Conservation (phyloP, 2,113 vertebrate genomes). For the Elephas maximus region DNA sequence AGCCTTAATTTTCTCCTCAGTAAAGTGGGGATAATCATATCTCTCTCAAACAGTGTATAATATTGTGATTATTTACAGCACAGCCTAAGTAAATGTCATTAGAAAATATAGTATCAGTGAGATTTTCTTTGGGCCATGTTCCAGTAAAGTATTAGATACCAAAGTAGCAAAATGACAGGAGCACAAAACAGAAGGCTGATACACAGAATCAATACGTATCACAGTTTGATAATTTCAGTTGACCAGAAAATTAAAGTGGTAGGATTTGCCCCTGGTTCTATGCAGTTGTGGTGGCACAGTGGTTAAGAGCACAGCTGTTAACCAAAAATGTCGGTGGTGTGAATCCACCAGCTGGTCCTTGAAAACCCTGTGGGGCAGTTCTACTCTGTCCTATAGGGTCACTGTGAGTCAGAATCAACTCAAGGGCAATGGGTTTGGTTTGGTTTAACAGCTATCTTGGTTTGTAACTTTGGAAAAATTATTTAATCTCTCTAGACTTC, state of each 20-base stretch:
- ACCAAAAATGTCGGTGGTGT: no score
- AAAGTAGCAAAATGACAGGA: constrained; percentile 11
- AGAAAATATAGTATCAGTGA: background rate
- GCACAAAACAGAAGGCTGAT: background rate
- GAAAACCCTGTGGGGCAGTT: no score
- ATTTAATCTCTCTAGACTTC: constrained; percentile 38
- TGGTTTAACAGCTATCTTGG: background rate
- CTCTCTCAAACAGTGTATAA: background rate
- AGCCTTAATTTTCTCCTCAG: background rate
- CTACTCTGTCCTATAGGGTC: no score
- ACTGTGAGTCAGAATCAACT: no score
- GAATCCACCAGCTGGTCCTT: no score
- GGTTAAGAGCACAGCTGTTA: no score
- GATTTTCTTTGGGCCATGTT: constrained; percentile 12
- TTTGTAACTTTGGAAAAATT: background rate
- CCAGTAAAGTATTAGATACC: background rate
- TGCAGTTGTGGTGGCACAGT: no score
- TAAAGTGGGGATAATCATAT: background rate
- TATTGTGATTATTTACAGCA: background rate
- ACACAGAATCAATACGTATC: background rate
- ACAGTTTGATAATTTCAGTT: constrained; percentile 21
- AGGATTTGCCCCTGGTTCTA: background rate
- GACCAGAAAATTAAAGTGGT: background rate
- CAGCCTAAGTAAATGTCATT: background rate
- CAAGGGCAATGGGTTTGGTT: no score